Base-by-base conservation (phyloP, 1,140 invertebrate species). In the Scaptomyza hsui region DNA sequence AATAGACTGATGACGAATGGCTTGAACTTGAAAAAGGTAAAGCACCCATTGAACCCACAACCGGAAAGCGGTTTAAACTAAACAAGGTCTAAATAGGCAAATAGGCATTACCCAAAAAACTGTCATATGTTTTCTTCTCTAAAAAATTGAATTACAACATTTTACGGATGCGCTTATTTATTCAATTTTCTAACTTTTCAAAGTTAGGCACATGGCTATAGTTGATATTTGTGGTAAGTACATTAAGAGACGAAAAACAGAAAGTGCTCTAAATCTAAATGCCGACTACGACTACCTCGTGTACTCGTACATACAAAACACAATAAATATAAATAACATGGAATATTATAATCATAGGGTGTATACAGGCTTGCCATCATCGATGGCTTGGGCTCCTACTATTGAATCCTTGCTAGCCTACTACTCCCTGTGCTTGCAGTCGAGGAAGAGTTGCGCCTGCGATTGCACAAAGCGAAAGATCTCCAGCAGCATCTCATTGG, bases 401-500 rank as follows among this genome's bases (percentile, higher is more conserved):
- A 32, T 32, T 32, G 29, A 32, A 32, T 37, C 55, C 52, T 61
- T 49, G 15, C 9, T 24, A 24, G 26, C 26, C 5, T 32, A 21
- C 49, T 90, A 90, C 56, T 90, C 89, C n/a, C 89, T 60, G 51
- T 90, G 89, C 67, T 88, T 90, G 57, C 89, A 90, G 72, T 90
- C 89, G 24, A 89, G 69, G 61, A 90, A 90, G 4, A 89, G 85
- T 47, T 90, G 89, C 0, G 89, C 78, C 69, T 90, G 76, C 10
- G 85, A 76, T 49, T 90, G 89, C 2, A 90, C 86, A 62, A 72
- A 90, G n/a, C 82, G 85, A 41, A 90, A 90, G 63, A 90, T 90
- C 52, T 90, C 89, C 37, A 90, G 68, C 18, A 90, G 62, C 89
- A 90, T 90, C 47, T 90, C 89, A 60, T 85, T 90, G 13, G 89